Conservation (phyloP, 2,888 invertebrate species). For the Teleiodes luculella region DNA sequence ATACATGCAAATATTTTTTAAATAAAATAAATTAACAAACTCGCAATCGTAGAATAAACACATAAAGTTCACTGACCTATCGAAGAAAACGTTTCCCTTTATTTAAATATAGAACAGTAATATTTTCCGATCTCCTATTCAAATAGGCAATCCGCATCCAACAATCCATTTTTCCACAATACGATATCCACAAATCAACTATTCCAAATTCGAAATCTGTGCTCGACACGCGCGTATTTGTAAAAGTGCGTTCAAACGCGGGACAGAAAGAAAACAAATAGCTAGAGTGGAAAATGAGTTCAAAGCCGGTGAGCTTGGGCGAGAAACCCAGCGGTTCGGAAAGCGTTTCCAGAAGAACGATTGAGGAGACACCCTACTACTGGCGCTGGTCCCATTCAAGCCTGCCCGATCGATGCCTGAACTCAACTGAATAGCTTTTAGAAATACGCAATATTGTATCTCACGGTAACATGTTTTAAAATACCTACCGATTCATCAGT, state of each 20-base stretch:
- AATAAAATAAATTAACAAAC: no score
- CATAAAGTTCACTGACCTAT: no score
- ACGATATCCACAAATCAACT: not conserved
- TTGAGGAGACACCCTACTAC: slow-evolving; percentile 34
- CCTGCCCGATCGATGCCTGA: not conserved
- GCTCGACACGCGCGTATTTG: not conserved
- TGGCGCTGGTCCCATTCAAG: slow-evolving; percentile 39
- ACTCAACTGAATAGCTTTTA: not conserved
- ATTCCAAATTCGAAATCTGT: not conserved
- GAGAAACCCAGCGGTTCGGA: slow-evolving; percentile 57
- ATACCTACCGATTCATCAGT: no score
- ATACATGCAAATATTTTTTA: no score
- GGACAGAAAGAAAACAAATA: slow-evolving; percentile 55
- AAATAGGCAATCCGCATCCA: no score
- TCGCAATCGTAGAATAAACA: no score
- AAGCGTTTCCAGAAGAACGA: slow-evolving; percentile 52
- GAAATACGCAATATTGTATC: not conserved
- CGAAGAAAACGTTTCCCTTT: no score
- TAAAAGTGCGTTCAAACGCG: slow-evolving; percentile 6
- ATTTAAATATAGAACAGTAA: no score
- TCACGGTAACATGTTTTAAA: no score
- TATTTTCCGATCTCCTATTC: no score
- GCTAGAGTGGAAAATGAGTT: slow-evolving; percentile 60
- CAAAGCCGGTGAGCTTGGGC: slow-evolving; percentile 55
- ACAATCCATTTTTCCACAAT: no score